Evolutionary conservation across 23 tunicate genomes (phyloP).

Genomic region (Oikopleura albicans): DNA sequence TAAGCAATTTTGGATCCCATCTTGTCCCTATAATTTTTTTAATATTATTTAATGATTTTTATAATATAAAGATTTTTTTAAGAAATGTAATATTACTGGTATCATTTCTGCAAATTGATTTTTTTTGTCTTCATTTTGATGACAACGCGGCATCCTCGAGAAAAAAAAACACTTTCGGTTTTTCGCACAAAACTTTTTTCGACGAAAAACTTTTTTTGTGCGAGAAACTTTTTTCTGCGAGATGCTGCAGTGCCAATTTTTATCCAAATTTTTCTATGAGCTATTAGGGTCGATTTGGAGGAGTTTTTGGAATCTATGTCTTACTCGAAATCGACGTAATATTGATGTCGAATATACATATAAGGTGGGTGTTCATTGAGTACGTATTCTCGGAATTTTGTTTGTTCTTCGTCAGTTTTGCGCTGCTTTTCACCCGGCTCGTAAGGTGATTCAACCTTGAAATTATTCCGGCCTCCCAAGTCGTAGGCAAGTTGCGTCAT

Average conservation of each 20-base stretch:
- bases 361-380: constrained; percentile 22
- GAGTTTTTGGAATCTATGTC: no score
- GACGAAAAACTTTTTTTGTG: no score
- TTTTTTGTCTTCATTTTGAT: background rate
- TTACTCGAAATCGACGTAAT: constrained; percentile 52
- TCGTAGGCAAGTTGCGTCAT: constrained; percentile 50
- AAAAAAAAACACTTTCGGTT: background rate
- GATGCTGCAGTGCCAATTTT: no score
- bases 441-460: constrained; percentile 69
- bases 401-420: constrained; percentile 37
- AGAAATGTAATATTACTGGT: no score
- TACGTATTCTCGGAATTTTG: constrained; percentile 30
- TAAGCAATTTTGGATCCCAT: constrained; percentile 21
- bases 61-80: no score
- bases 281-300: no score
- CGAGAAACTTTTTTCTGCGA: no score
- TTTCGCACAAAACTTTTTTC: no score
- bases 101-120: no score
- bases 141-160: background rate
- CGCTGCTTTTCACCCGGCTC: constrained; percentile 62
- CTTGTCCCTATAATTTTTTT: no score
- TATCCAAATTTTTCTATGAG: no score
- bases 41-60: no score
- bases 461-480: constrained; percentile 46
- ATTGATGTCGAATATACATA: constrained; percentile 67